Evolutionary conservation across 2,113 vertebrate genomes (phyloP).

Genomic region (Cyanoramphus novaezelandiae): DNA sequence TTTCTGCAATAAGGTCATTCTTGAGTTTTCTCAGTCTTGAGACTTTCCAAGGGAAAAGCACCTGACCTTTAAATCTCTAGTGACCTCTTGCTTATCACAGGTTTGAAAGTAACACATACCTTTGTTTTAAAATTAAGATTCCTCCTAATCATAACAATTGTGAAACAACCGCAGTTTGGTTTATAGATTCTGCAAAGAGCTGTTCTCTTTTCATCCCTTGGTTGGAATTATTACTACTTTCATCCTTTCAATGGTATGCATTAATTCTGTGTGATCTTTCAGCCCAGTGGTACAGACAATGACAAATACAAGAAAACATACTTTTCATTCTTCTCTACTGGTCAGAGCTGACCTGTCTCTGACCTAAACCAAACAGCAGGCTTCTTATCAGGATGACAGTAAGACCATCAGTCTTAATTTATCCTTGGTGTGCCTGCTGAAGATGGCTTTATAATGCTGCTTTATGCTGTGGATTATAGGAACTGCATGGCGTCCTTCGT

Average conservation of each 20-base stretch:
- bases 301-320: not conserved
- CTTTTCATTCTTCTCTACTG: not conserved
- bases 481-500: not conserved
- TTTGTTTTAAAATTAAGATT: not conserved
- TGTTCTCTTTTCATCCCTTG: not conserved
- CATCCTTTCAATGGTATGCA: not conserved
- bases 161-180: fast-evolving
- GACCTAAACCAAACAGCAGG: not conserved
- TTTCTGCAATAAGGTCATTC: not conserved
- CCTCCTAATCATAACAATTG: not conserved
- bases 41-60: not conserved
- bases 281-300: not conserved
- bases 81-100: not conserved
- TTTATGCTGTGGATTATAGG: not conserved
- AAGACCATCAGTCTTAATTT: not conserved
- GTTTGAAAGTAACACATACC: not conserved
- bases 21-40: not conserved
- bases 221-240: not conserved
- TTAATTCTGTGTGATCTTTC: not conserved
- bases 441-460: not conserved
- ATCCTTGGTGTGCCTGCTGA: not conserved
- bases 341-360: not conserved
- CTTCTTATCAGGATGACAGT: not conserved
- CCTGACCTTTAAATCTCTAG: not conserved
- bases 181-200: not conserved